phyloP scores from a whole-genome alignment of 2,113 vertebrate species.

The Gnathonemus echidnorhynchus region DNA sequence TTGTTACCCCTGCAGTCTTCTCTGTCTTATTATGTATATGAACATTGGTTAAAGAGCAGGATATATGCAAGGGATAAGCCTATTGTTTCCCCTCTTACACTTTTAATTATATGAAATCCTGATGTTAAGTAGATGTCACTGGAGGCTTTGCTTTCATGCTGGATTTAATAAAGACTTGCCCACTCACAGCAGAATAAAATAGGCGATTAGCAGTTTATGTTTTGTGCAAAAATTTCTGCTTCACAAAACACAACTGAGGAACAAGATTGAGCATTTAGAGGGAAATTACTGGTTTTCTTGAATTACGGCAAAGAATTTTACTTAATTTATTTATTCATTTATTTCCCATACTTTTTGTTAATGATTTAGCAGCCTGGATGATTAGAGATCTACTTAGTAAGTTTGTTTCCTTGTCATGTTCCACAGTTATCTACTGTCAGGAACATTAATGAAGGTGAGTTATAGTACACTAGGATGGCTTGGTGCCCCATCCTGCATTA shows the following conservation, averaged over 20 bases:
- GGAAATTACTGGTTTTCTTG: not conserved
- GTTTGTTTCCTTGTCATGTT: not conserved
- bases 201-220: conserved; percentile 7
- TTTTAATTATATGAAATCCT: conserved; percentile 12
- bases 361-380: not conserved
- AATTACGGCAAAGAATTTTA: not conserved
- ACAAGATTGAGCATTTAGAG: not conserved
- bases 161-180: not conserved
- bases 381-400: not conserved
- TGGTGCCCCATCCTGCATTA: not conserved
- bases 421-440: not conserved
- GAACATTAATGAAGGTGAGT: not conserved
- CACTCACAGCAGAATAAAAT: not conserved
- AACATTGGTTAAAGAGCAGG: not conserved
- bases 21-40: not conserved
- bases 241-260: not conserved
- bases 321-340: not conserved
- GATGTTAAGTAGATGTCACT: conserved; percentile 2
- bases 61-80: not conserved
- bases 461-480: not conserved
- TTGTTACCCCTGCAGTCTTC: not conserved
- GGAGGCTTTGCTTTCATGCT: conserved; percentile 1
- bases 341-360: not conserved
- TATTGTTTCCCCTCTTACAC: conserved; percentile 4
- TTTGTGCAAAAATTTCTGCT: not conserved